Conservation (phyloP, 2,888 invertebrate genomes). For the Dione juno region DNA sequence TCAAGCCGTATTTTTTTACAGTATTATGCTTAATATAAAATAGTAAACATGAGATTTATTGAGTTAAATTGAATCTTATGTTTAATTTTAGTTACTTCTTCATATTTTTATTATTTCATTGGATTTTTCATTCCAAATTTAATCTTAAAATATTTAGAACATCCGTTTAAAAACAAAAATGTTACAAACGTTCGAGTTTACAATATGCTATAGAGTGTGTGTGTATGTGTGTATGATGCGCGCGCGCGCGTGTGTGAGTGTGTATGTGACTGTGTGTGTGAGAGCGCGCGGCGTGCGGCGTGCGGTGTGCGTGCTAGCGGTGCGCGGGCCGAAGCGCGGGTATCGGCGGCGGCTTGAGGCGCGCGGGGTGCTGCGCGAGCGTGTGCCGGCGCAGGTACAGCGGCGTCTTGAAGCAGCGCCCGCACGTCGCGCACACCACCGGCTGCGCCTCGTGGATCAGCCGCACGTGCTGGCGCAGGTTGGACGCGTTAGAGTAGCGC, state of each 20-base stretch:
- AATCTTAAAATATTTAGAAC: not conserved
- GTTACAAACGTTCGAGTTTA: not conserved
- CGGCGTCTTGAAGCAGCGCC: conserved; percentile 89
- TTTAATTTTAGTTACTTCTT: not conserved
- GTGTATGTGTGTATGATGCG: not conserved
- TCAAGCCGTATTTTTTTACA: not conserved
- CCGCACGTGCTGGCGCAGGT: conserved; percentile 89
- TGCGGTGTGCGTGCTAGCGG: conserved; percentile 38
- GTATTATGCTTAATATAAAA: too few relatives aligned
- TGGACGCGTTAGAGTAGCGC: conserved; percentile 88
- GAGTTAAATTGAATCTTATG: not conserved
- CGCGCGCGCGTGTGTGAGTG: conserved; percentile 9
- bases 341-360: conserved; percentile 66
- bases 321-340: conserved; percentile 64
- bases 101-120: not conserved
- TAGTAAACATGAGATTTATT: not conserved
- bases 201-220: not conserved
- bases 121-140: not conserved
- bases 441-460: conserved; percentile 89
- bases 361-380: conserved; percentile 86
- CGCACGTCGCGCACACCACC: conserved; percentile 87
- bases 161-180: not conserved
- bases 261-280: conserved; percentile 55
- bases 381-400: conserved; percentile 90
- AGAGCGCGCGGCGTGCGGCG: conserved; percentile 10